Conservation (phyloP, 2,113 vertebrate species). For the Pongo abelii region DNA sequence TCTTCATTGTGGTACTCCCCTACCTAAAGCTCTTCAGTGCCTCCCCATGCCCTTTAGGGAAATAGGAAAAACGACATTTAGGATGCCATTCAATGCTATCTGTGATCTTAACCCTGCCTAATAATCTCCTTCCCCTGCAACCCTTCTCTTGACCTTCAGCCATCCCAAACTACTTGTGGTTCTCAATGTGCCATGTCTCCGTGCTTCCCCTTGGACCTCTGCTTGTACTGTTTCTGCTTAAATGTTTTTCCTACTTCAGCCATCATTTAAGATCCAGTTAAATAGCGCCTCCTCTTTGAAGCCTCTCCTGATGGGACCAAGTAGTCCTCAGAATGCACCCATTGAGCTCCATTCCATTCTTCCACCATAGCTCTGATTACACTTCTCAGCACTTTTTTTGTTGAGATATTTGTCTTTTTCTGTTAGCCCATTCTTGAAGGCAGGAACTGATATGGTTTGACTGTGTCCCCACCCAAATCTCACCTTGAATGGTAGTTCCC, state of each 20-base stretch:
- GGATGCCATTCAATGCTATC: neutral
- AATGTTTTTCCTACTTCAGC: neutral
- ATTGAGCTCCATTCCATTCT: neutral
- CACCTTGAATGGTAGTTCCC: no score
- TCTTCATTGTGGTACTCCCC: neutral
- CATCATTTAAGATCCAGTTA: neutral
- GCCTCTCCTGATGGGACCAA: neutral
- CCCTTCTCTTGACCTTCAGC: neutral
- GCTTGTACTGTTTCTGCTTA: neutral
- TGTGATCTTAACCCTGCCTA: neutral
- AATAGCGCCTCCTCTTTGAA: neutral
- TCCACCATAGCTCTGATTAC: neutral
- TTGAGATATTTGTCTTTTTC: neutral
- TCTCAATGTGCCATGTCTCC: neutral
- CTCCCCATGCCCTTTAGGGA: neutral
- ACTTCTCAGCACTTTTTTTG: neutral
- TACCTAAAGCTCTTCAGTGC: neutral
- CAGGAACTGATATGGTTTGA: no score
- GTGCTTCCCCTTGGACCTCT: neutral
- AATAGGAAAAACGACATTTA: neutral
- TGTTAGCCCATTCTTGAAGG: neutral
- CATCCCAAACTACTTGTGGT: neutral
- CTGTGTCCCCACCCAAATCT: no score
- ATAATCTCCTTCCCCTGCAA: neutral
- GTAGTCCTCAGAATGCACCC: no score